These are phyloP conservation scores for Aphelenchoides bicaudatus DNA, from an alignment of 2,888 invertebrate species.

Conservation along the genomic window DNA sequence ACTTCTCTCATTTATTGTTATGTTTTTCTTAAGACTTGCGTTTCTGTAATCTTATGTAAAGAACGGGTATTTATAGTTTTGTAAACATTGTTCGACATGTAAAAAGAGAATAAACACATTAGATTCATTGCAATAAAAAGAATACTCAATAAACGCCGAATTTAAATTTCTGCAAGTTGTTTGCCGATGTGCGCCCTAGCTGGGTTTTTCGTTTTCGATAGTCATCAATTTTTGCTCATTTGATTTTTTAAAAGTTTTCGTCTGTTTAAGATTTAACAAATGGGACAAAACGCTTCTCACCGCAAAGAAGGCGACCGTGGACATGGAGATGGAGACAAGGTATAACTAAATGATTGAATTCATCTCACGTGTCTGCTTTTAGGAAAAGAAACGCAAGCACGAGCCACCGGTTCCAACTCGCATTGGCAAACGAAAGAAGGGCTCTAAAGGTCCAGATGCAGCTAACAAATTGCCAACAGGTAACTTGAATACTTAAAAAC, in stretches of 20 bases:
- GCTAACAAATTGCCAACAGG: constrained; percentile 88
- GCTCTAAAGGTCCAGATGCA: constrained; percentile 87
- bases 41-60: neutral
- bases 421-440: constrained; percentile 78
- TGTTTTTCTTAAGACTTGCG: constrained; percentile 39
- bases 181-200: too few species aligned
- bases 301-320: constrained; percentile 17
- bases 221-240: too few species aligned
- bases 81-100: neutral
- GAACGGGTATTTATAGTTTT: neutral
- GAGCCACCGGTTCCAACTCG: constrained; percentile 97
- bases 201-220: too few species aligned
- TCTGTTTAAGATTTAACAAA: constrained; percentile 11
- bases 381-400: constrained; percentile 94
- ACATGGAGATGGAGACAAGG: constrained; percentile 16
- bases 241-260: neutral
- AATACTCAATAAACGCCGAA: too few species aligned
- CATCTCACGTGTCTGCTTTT: neutral
- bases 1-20: constrained; percentile 45
- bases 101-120: too few species aligned
- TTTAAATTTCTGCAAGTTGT: too few species aligned
- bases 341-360: neutral
- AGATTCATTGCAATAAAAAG: too few species aligned
- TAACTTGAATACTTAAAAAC: constrained; percentile 40
- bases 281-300: constrained; percentile 33